Base-by-base conservation (phyloP, 1,140 invertebrate species). In the Pseudomyrmex gracilis region DNA sequence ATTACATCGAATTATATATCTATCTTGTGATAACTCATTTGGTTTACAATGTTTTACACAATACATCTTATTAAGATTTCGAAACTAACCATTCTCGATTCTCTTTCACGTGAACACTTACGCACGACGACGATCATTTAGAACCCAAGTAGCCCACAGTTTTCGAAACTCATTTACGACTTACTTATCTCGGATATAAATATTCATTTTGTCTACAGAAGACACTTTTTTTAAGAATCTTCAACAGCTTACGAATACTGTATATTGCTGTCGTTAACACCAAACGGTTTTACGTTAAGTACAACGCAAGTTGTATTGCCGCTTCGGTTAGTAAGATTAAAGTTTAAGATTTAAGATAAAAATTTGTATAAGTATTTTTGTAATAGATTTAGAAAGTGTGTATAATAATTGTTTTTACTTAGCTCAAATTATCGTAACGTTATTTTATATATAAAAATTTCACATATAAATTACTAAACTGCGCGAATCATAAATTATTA, bases 161-260 rank as follows among this genome's bases (percentile, higher is more conserved):
- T 68, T 70, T 24, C 34, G 20, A 22, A 70, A 70, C 66, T 70
- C 68, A 70, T 78, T 68, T 68, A 58, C 64, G 58, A 58, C 53
- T 22, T n/a, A 49, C 5, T 4, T 10, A 15, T 34, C 12, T 58
- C 2, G 49, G 20, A 76, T 24, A 76, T 55, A 70, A 90, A 87
- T 85, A 87, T 88, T 85, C 80, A 87, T 85, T 58, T 34, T 34
- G 34, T 34, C 34, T 34, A 34, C 34, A 34, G 53, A 49, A 51
- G 51, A 22, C 76, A 83, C 89, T 84, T 85, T 34, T 34, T 34
- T 34, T 34, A 34, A 66, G 68, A 80, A 85, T 83, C 49, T 55
- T 83, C 0, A 34, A 34, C 34, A 34, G 34, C 20, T 2, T 89
- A 88, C 86, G 71, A 82, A 82, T 77, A 86, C 20, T 20, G 34